These are phyloP conservation scores for Borostomias antarcticus DNA, from an alignment of 2,797 vertebrate species.

Conservation along the genomic window DNA sequence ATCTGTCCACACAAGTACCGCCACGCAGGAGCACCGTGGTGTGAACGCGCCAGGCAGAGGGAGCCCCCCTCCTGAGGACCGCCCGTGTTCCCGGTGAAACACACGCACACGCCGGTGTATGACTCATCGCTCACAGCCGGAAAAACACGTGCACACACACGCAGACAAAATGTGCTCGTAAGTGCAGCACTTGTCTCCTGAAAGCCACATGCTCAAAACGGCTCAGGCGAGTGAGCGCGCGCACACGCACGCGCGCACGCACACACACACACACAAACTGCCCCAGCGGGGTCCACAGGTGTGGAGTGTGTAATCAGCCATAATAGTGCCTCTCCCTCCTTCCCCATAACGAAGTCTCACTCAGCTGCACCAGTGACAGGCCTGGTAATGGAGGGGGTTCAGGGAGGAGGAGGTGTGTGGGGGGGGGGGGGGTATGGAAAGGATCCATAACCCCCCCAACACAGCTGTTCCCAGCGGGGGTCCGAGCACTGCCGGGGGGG, in stretches of 20 bases:
- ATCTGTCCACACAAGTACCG: background rate
- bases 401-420: constrained; percentile 11
- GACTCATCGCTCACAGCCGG: constrained; percentile 2
- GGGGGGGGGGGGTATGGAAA: constrained; percentile 33
- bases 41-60: constrained; percentile 29
- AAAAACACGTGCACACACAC: background rate
- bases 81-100: constrained; percentile 32
- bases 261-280: constrained; percentile 12
- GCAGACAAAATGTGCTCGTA: background rate
- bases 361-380: constrained; percentile 82
- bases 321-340: constrained; percentile 58
- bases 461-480: constrained; percentile 80
- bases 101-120: background rate
- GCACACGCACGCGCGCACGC: constrained; percentile 3
- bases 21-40: constrained; percentile 46
- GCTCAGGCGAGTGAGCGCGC: too few relatives aligned
- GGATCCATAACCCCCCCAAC: constrained; percentile 60
- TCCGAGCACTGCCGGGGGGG: constrained; percentile 50
- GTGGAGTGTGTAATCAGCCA: constrained; percentile 71
- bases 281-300: constrained; percentile 50
- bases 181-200: background rate
- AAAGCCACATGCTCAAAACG: constrained; percentile 3
- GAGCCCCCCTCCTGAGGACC: constrained; percentile 29
- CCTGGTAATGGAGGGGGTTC: constrained; percentile 42
- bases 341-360: constrained; percentile 64